Conservation (phyloP, 1,140 invertebrate species). For the Mesaphorura yosii region DNA sequence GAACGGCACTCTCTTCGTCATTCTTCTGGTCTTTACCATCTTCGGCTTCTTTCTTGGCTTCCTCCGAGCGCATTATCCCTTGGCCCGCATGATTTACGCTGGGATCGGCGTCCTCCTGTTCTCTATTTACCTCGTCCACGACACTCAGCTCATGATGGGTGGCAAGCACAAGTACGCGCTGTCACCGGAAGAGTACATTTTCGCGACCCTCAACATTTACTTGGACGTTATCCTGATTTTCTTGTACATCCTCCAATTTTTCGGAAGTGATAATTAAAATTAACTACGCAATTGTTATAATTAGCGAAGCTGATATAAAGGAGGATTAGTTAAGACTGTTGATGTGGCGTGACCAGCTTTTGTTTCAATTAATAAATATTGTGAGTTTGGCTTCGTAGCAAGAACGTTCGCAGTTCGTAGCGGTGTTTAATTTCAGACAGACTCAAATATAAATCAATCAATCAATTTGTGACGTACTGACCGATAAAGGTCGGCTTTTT, state of each 20-base stretch:
- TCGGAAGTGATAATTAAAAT: constrained; percentile 34
- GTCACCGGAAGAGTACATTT: constrained; percentile 89
- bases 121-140: constrained; percentile 77
- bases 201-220: constrained; percentile 46
- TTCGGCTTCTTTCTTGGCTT: constrained; percentile 42
- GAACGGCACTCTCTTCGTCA: constrained; percentile 41
- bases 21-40: constrained; percentile 40
- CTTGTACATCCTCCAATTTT: constrained; percentile 39
- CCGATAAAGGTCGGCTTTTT: too few species aligned
- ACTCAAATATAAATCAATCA: too few species aligned
- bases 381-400: too few species aligned
- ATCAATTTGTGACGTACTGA: too few species aligned
- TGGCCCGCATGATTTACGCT: constrained; percentile 24
- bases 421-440: too few species aligned
- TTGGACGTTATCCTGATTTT: constrained; percentile 49
- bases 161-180: constrained; percentile 81
- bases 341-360: too few species aligned
- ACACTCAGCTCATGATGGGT: constrained; percentile 87
- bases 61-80: constrained; percentile 34
- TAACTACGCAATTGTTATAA: too few species aligned
- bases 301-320: too few species aligned
- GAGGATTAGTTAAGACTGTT: too few species aligned
- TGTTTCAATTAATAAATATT: too few species aligned
- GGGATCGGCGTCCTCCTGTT: constrained; percentile 53
- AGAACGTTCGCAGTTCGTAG: too few species aligned